Conservation (phyloP, 2,888 invertebrate genomes). For the Eupithecia tripunctaria region DNA sequence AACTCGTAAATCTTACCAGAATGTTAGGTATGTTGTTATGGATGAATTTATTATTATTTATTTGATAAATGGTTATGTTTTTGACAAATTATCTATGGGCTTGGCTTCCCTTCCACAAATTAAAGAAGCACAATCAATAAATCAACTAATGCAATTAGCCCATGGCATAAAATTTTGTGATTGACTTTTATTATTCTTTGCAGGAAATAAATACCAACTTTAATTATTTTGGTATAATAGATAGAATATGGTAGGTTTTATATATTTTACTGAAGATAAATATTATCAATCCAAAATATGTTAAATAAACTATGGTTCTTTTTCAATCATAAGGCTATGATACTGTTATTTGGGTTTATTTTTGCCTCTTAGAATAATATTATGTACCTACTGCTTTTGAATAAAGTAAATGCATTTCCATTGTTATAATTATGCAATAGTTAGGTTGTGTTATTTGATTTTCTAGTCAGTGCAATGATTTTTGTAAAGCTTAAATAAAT, state of each 20-base stretch:
- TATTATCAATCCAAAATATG: not conserved
- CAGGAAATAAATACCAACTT: not conserved
- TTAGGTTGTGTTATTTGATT: slow-evolving; percentile 67
- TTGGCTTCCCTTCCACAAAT: slow-evolving; percentile 4
- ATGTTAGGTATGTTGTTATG: slow-evolving; percentile 1
- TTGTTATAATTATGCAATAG: slow-evolving; percentile 53
- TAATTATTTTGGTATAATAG: not conserved
- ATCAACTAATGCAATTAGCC: not conserved
- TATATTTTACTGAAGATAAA: not conserved
- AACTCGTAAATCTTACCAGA: slow-evolving; percentile 1
- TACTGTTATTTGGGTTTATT: slow-evolving; percentile 1
- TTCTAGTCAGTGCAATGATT: slow-evolving; percentile 82
- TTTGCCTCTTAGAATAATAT: slow-evolving; percentile 24
- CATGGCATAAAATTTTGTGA: not conserved
- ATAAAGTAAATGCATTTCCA: slow-evolving; percentile 55
- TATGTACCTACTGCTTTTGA: slow-evolving; percentile 30
- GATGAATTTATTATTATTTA: slow-evolving; percentile 9
- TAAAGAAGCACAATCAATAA: slow-evolving; percentile 5
- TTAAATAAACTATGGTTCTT: not conserved
- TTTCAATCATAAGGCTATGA: not conserved
- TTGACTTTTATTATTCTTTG: not conserved
- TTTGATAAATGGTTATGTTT: slow-evolving; percentile 1
- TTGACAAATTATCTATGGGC: slow-evolving; percentile 1
- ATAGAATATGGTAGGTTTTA: too few species aligned
- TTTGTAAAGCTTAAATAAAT: slow-evolving; percentile 81